A percentile compares a stretch with the other conserved stretches of the same genome.
Conservation (phyloP, 1,140 invertebrate species). For the Diorhabda elongata region DNA sequence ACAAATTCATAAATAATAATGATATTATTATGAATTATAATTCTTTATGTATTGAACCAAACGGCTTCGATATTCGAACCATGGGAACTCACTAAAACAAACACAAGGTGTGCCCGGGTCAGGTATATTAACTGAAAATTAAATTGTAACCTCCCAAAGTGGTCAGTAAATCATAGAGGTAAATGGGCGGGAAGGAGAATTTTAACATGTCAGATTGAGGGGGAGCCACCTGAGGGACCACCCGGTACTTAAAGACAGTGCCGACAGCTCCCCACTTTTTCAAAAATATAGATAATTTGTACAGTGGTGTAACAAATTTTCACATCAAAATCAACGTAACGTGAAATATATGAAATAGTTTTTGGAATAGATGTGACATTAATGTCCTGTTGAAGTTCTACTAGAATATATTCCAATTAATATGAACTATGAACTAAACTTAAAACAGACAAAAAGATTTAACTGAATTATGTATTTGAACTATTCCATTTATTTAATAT, state of each 20-base stretch:
- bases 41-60: background rate
- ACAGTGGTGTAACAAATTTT: background rate
- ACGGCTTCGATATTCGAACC: background rate
- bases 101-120: conserved; percentile 29
- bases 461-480: background rate
- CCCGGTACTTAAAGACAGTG: conserved; percentile 22
- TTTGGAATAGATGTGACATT: background rate
- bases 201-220: background rate
- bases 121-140: conserved; percentile 33
- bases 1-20: no score
- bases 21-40: no score
- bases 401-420: background rate
- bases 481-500: no score
- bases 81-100: conserved; percentile 26
- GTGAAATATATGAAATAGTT: background rate
- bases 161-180: conserved; percentile 33
- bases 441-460: background rate
- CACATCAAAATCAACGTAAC: background rate
- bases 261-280: conserved; percentile 17
- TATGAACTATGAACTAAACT: background rate
- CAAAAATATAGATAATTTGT: background rate
- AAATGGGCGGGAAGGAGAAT: conserved; percentile 24
- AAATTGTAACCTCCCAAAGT: conserved; percentile 32
- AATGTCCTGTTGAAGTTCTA: background rate
- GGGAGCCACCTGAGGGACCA: conserved; percentile 22